Conservation (phyloP, 1,140 invertebrate genomes). For the Halictus rubicundus region DNA sequence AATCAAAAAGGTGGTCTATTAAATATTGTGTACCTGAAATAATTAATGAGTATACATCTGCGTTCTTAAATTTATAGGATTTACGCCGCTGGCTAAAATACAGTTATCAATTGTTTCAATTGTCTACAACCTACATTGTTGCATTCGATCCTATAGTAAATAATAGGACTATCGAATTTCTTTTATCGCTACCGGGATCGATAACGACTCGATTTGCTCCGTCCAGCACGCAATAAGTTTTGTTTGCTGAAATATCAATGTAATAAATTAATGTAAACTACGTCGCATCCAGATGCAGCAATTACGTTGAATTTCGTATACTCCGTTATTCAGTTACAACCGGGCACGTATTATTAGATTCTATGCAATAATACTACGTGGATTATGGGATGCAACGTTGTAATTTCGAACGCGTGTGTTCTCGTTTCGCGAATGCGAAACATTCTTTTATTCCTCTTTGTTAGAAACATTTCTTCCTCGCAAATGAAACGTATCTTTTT, state of each 20-base stretch:
- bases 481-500: no score
- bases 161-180: background rate
- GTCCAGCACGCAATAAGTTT: background rate
- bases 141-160: no score
- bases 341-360: background rate
- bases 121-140: no score
- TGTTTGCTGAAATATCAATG: background rate
- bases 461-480: no score
- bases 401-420: background rate
- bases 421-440: no score
- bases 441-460: no score
- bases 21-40: no score
- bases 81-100: no score
- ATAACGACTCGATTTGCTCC: background rate
- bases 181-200: background rate
- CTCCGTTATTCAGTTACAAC: background rate
- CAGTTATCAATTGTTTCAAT: no score
- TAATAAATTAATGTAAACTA: constrained; percentile 9
- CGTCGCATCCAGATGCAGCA: background rate
- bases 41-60: no score
- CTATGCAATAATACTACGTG: background rate
- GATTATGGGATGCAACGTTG: background rate
- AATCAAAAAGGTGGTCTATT: no score
- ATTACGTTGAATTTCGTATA: background rate
- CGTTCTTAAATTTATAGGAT: background rate